These are phyloP conservation scores for Aspidapion aeneum DNA, from an alignment of 2,888 invertebrate species.

Conservation along the genomic window DNA sequence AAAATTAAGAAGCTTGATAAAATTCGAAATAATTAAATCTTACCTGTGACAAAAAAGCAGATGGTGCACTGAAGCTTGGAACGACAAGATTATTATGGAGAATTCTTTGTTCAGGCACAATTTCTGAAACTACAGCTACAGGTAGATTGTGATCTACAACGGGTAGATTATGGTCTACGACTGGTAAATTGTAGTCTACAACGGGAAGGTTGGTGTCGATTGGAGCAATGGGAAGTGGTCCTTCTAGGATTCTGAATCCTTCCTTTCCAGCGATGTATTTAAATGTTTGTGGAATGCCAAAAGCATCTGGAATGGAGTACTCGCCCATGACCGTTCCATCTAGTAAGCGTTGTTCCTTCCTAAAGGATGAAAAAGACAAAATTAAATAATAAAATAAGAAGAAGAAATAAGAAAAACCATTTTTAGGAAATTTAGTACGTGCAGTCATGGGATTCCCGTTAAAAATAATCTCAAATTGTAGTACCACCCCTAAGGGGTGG, in stretches of 20 bases:
- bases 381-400: no score
- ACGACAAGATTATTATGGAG: neutral
- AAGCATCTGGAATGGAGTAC: constrained; percentile 26
- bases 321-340: constrained; percentile 30
- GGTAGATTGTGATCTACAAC: neutral
- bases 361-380: constrained; percentile 16
- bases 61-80: neutral
- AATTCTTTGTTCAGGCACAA: constrained; percentile 14
- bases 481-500: no score
- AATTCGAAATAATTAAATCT: no score
- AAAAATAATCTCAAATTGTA: no score
- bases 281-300: constrained; percentile 19
- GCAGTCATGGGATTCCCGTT: no score
- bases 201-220: constrained; percentile 21
- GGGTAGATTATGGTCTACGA: neutral
- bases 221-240: constrained; percentile 28
- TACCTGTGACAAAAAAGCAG: neutral
- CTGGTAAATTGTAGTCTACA: constrained; percentile 5
- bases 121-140: constrained; percentile 20
- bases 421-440: no score
- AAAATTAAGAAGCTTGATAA: no score
- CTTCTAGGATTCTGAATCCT: constrained; percentile 28
- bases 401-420: no score
- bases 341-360: constrained; percentile 26
- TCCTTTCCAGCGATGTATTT: constrained; percentile 28